These are phyloP conservation scores for Tenrec ecaudatus DNA, from an alignment of 2,113 vertebrate genomes.

Conservation along the genomic window DNA sequence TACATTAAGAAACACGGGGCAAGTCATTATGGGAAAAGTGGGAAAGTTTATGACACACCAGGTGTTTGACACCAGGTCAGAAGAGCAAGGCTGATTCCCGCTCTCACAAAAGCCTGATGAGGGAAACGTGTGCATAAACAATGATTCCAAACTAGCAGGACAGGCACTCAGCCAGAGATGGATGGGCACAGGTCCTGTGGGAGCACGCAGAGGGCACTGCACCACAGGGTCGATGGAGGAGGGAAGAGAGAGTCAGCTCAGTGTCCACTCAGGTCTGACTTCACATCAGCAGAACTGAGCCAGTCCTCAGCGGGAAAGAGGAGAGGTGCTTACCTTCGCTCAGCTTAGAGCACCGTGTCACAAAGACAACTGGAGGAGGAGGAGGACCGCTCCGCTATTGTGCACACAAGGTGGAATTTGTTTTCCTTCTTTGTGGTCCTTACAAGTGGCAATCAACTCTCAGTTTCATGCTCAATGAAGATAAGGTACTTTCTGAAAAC, in stretches of 20 bases:
- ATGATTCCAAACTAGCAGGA: slow-evolving; percentile 10
- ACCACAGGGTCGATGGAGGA: not conserved
- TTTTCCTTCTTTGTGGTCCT: not conserved
- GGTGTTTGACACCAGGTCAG: not conserved
- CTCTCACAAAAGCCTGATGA: slow-evolving; percentile 5
- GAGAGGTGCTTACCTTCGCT: not conserved
- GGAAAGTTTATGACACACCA: not conserved
- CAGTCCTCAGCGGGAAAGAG: not conserved
- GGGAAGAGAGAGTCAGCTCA: not conserved
- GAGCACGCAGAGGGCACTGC: not conserved
- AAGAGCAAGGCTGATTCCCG: not conserved
- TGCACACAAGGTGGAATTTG: not conserved
- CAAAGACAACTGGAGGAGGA: not conserved
- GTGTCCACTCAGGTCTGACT: not conserved
- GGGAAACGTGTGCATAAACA: not conserved
- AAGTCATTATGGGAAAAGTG: not conserved
- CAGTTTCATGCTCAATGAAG: not conserved
- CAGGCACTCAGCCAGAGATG: not conserved
- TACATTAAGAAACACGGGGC: not conserved
- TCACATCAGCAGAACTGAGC: slow-evolving; percentile 1
- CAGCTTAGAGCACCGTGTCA: slow-evolving; percentile 11
- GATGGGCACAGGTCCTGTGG: not conserved
- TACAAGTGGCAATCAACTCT: not conserved
- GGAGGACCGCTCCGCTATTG: not conserved
- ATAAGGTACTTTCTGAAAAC: not conserved